Evolutionary conservation across 2,113 vertebrate species (phyloP), one percentile per base, ranked within the genome.

Genomic region (Corythornis madagascariensis): DNA sequence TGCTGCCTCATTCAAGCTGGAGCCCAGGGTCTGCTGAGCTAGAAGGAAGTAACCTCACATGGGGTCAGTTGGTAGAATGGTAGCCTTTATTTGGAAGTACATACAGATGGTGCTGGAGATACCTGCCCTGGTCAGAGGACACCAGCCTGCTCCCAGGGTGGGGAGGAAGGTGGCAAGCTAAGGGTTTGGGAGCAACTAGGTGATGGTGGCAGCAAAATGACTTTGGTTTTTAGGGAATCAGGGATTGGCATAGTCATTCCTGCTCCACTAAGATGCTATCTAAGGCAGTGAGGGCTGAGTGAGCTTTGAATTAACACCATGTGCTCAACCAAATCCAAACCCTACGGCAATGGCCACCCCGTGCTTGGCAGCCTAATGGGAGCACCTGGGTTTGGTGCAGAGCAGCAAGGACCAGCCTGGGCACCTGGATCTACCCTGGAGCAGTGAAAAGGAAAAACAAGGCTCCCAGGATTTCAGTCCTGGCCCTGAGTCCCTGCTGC

Each of bases 351-450:
- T 38, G 17, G 69, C 52, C 7, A 4, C 64, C 66, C 65, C 6
- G 4, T 42, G 35, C 33, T 74, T 52, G 38, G 38, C 38, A 38
- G 38, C 38, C 38, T 38, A 38, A 38, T 9, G 43, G 82, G 60
- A 29, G 7, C 2, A 24, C 40, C 0, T 2, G 10, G 13, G 31
- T 20, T 29, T 20, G 4, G 18, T 3, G 21, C 47, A 1, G 38
- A 28, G n/a, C 3, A 2, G 40, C 52, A 5, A 45, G 33, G 15
- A 53, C 22, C 60, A 29, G 26, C n/a, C 22, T 1, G 0, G 24
- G 40, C 0, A 1, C 16, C 4, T 6, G 6, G 1, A 25, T 31
- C 63, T 45, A 43, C 29, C 45, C 59, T 0, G 0, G 26, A 21
- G 25, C 35, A 13, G n/a, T 0, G 2, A 31, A 35, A 70, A 71